Base-by-base conservation (phyloP, 2,113 vertebrate genomes). In the Notothenia rossii region DNA sequence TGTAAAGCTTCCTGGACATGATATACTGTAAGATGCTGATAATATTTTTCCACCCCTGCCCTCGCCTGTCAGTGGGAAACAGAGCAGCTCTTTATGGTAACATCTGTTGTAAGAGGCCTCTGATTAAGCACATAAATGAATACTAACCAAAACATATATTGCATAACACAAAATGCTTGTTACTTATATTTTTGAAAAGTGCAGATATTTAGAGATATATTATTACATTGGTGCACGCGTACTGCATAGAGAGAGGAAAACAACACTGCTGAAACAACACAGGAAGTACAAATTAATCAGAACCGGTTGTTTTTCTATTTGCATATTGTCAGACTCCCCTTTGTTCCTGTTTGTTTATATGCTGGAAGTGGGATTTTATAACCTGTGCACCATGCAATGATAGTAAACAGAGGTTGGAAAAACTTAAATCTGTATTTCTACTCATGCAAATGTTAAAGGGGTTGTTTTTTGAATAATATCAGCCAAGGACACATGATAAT, bases 11-110 rank as follows among this genome's bases (percentile, higher is more conserved):
- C 55, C 40, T 54, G 14, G 10, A 53, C 64, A 65, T 48, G 62
- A 60, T 54, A 46, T 25, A 55, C 25, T 50, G 17, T 40, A 29
- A 1, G 2, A 51, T 68, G 22, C 43, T 83, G 48, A 65, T 79
- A 49, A 75, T 64, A 22, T 56, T 65, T 56, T 81, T 40, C 5
- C 22, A 22, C 6, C 36, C 0, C 12, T 58, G 33, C 48, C 48
- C 43, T 14, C 4, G 1, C 15, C 36, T 55, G 65, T 67, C 36
- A 75, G 33, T 20, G 18, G 29, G 25, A 79, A 45, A 48, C 56
- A 77, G 7, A 45, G 58, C 17, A 56, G 7, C 51, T 66, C 12
- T 50, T 22, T 66, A 15, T 36, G 67, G 29, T n/a, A 70, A 36
- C 53, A 54, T 58, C 5, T 71, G 40, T 5, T 20, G 17, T 46